These are phyloP conservation scores for Chrysotoxum bicinctum DNA, from an alignment of 2,888 invertebrate species.

Conservation along the genomic window DNA sequence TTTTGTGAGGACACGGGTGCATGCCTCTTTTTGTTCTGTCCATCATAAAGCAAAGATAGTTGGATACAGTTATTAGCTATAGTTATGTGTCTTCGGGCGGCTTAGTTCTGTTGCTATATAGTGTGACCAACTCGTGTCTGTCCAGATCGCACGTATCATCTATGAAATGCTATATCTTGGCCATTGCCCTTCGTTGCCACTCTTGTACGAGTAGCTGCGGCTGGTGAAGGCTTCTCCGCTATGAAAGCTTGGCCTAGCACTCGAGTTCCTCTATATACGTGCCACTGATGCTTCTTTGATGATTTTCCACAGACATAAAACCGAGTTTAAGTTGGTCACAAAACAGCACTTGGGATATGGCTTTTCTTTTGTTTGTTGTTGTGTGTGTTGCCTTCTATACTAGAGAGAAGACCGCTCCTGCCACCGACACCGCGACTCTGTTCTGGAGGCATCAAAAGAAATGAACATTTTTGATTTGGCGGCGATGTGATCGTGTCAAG, in stretches of 20 bases:
- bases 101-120: slow-evolving; percentile 18
- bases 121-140: slow-evolving; percentile 71
- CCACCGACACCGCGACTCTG: slow-evolving; percentile 37
- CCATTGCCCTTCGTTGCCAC: slow-evolving; percentile 67
- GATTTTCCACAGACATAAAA: slow-evolving; percentile 69
- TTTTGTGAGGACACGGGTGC: slow-evolving; percentile 9
- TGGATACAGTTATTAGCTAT: slow-evolving; percentile 69
- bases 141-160: slow-evolving; percentile 69
- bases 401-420: slow-evolving; percentile 15
- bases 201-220: slow-evolving; percentile 48
- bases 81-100: slow-evolving; percentile 38
- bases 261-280: slow-evolving; percentile 46
- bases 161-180: slow-evolving; percentile 67
- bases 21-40: slow-evolving; percentile 29
- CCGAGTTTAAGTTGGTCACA: slow-evolving; percentile 49
- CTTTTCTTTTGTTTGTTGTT: slow-evolving; percentile 43
- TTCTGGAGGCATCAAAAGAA: slow-evolving; percentile 52
- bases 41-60: not conserved
- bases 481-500: slow-evolving; percentile 67
- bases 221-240: slow-evolving; percentile 7
- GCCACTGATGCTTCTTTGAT: slow-evolving; percentile 63
- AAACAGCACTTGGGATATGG: slow-evolving; percentile 37
- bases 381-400: not conserved
- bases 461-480: slow-evolving; percentile 61
- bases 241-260: slow-evolving; percentile 9